Conservation (phyloP, 2,888 invertebrate genomes). For the Hypselothyrea guttata region DNA sequence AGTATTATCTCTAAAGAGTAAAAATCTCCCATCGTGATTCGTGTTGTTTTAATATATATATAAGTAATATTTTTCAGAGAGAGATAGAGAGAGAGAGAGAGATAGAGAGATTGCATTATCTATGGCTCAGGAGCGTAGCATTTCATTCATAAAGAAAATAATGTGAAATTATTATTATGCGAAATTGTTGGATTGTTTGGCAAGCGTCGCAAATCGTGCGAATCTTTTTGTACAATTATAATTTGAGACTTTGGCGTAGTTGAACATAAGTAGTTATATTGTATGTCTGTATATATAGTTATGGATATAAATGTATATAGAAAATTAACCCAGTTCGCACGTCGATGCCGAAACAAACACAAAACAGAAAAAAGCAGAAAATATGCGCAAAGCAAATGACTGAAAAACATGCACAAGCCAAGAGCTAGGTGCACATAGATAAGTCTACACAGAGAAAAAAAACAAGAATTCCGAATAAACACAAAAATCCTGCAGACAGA, state of each 20-base stretch:
- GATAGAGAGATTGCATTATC: not conserved
- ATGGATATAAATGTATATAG: slow-evolving; percentile 49
- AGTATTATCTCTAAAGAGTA: too few species aligned
- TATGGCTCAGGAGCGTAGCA: slow-evolving; percentile 22
- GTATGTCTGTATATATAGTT: slow-evolving; percentile 9
- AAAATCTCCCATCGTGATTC: too few species aligned
- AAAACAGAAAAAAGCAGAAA: slow-evolving; percentile 31
- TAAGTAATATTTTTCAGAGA: too few species aligned
- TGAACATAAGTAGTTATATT: slow-evolving; percentile 40
- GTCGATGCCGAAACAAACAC: slow-evolving; percentile 68
- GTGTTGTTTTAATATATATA: too few species aligned
- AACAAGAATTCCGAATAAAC: too few species aligned
- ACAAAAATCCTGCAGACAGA: too few species aligned
- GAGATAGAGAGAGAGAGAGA: not conserved
- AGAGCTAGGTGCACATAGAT: slow-evolving; percentile 43
- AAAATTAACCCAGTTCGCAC: slow-evolving; percentile 77
- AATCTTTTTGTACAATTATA: slow-evolving; percentile 57
- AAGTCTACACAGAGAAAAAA: too few species aligned
- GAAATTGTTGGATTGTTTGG: slow-evolving; percentile 31
- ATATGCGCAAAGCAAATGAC: slow-evolving; percentile 40
- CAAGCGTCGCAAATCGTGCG: slow-evolving; percentile 64
- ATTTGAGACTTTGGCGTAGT: slow-evolving; percentile 49
- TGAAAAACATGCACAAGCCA: slow-evolving; percentile 39
- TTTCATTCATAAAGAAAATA: slow-evolving; percentile 50
- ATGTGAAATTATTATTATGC: slow-evolving; percentile 51